These are phyloP conservation scores for Bombus difficillimus DNA, from an alignment of 1,140 invertebrate species.

Conservation along the genomic window DNA sequence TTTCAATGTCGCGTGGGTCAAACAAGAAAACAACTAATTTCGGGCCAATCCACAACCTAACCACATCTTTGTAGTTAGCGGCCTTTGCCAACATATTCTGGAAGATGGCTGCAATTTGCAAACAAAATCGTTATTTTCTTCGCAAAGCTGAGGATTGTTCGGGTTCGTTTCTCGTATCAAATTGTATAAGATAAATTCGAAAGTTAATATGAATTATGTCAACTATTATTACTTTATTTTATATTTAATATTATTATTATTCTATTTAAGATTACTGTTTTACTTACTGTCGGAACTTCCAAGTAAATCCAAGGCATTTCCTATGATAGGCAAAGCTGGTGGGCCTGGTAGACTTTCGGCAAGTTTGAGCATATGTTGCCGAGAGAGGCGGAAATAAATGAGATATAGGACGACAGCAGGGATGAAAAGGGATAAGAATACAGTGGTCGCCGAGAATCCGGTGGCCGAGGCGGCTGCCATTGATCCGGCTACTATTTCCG, in stretches of 20 bases:
- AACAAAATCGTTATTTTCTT: neutral
- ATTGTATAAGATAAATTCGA: neutral
- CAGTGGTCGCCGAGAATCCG: constrained; percentile 82
- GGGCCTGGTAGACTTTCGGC: constrained; percentile 89
- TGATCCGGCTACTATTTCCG: constrained; percentile 77
- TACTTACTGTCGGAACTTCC: constrained; percentile 86
- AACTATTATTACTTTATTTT: neutral
- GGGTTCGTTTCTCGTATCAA: neutral
- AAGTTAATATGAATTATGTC: neutral
- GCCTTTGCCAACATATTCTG: constrained; percentile 84
- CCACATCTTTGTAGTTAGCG: constrained; percentile 84
- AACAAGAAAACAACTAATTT: constrained; percentile 88
- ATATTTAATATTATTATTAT: neutral
- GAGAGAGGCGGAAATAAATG: constrained; percentile 88
- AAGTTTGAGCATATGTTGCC: constrained; percentile 87
- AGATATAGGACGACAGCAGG: constrained; percentile 87
- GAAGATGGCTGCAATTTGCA: constrained; percentile 86
- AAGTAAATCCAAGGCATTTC: constrained; percentile 88
- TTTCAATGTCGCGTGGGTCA: constrained; percentile 89
- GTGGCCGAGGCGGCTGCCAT: constrained; percentile 73
- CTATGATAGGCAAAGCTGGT: constrained; percentile 86
- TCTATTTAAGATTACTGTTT: neutral
- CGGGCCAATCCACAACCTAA: constrained; percentile 89
- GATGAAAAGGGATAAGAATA: constrained; percentile 88
- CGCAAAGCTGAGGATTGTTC: neutral